Evolutionary conservation across 1,140 invertebrate genomes (phyloP).

Genomic region (Diachasmimorpha longicaudata): DNA sequence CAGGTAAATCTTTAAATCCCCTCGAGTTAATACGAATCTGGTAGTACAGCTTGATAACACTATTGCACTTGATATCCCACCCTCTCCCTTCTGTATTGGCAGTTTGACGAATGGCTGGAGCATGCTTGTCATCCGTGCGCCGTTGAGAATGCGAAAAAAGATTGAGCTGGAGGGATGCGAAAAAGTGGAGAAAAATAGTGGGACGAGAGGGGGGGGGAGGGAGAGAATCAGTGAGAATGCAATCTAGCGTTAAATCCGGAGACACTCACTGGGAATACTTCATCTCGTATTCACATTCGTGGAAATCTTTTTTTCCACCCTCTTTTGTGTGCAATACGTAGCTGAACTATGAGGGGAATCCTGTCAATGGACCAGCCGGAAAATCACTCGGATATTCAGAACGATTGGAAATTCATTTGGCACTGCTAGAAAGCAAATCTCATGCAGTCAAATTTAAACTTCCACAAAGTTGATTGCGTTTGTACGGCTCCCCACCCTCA

Average conservation of each 20-base stretch:
- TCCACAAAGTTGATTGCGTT: slow-evolving; percentile 8
- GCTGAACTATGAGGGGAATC: background rate
- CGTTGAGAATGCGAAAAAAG: background rate
- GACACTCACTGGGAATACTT: background rate
- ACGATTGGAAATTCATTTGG: slow-evolving; percentile 2
- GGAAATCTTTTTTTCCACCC: background rate
- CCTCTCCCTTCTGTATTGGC: background rate
- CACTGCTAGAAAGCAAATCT: background rate
- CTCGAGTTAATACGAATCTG: background rate
- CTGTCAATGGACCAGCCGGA: background rate
- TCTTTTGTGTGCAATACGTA: background rate
- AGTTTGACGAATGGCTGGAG: background rate
- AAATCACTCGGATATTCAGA: background rate
- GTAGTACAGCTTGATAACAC: background rate
- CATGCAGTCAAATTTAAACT: background rate
- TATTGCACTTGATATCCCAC: background rate
- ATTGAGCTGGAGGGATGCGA: background rate
- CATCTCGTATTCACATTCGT: background rate
- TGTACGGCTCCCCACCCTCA: background rate
- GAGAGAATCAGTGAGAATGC: background rate
- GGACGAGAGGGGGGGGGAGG: too few relatives aligned
- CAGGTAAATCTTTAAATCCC: background rate
- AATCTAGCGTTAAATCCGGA: background rate
- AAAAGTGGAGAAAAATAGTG: too few relatives aligned
- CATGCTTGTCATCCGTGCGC: background rate